Evolutionary conservation across 2,797 vertebrate species (phyloP), one percentile per base, ranked within the genome.

Genomic region (Pygocentrus nattereri): DNA sequence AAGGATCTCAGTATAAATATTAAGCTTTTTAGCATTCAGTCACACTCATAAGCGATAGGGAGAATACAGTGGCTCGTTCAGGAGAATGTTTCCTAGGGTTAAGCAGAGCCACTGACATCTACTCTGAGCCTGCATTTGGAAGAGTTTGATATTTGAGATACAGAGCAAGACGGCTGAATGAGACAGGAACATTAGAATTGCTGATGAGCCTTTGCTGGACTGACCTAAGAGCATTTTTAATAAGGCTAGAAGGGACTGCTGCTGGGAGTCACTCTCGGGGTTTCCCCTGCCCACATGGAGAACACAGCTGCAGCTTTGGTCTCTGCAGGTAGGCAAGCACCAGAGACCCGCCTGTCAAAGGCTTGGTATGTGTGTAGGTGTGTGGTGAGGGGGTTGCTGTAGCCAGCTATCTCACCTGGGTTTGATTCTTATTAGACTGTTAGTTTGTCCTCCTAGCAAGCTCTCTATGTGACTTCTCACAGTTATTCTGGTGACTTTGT

Each of bases 141-240:
- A 64, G 62, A 50, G 18, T 23, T 67, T 27, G 23, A 49, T 64
- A 31, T 72, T 47, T 77, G 62, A 38, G 34, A 49, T 47, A n/a
- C 2, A 11, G 15, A 62, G 25, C 5, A 18, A 21, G 18, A 65
- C 5, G 18, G 19, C 38, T 31, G 31, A 31, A 38, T 19, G 31
- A 44, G 49, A 54, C n/a, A 44, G 30, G 38, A 49, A 50, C 16
- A 16, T 68, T 79, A 64, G 56, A 84, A 72, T 80, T 70, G 54
- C 50, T 82, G 52, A 85, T 69, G 56, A 80, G 58, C 54, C 38
- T 64, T 77, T 78, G 67, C 21, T 15, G 30, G n/a, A 56, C 62
- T 69, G 41, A 81, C 69, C 69, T 71, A n/a, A 44, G 74, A 78
- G 23, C 44, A 69, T 59, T 79, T 82, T 61, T 72, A 86, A 79